Percentiles rank a stretch among this genome's conserved stretches.
Conservation (phyloP, 2,797 vertebrate species). For the Lutjanus argentimaculatus region DNA sequence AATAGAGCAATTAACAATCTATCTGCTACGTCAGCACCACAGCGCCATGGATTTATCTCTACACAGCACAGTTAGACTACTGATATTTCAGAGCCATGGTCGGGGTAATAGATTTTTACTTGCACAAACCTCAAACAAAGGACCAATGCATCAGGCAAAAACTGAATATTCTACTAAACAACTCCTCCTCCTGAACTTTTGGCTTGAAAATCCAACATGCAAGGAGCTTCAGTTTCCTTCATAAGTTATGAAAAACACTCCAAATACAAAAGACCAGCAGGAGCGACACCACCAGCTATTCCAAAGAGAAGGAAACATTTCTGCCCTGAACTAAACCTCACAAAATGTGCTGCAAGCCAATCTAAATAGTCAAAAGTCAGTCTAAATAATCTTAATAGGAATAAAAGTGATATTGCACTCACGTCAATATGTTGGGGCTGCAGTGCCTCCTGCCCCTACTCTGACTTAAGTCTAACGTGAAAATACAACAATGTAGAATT, state of each 20-base stretch:
- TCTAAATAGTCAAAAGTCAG: neutral
- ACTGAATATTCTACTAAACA: too few relatives aligned
- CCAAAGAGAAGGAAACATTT: neutral
- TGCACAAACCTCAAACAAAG: too few relatives aligned
- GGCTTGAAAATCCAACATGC: too few relatives aligned
- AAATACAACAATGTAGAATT: conserved; percentile 11
- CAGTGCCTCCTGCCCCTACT: neutral
- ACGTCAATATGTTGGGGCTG: neutral
- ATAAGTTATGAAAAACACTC: conserved; percentile 17
- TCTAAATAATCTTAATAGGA: neutral
- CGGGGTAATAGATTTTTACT: too few relatives aligned
- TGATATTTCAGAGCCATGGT: too few relatives aligned
- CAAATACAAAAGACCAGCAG: neutral
- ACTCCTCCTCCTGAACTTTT: too few relatives aligned
- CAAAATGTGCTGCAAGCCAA: neutral
- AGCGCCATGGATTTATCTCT: too few relatives aligned
- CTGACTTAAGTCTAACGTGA: neutral
- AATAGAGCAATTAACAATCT: too few relatives aligned
- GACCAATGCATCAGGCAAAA: too few relatives aligned
- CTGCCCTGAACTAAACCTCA: neutral
- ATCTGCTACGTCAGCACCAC: too few relatives aligned
- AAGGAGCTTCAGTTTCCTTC: conserved; percentile 1
- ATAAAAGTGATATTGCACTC: neutral
- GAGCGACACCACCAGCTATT: neutral
- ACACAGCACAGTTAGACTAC: too few relatives aligned